These are phyloP conservation scores for Drosophila lini DNA, from an alignment of 1,140 invertebrate genomes.

Conservation along the genomic window DNA sequence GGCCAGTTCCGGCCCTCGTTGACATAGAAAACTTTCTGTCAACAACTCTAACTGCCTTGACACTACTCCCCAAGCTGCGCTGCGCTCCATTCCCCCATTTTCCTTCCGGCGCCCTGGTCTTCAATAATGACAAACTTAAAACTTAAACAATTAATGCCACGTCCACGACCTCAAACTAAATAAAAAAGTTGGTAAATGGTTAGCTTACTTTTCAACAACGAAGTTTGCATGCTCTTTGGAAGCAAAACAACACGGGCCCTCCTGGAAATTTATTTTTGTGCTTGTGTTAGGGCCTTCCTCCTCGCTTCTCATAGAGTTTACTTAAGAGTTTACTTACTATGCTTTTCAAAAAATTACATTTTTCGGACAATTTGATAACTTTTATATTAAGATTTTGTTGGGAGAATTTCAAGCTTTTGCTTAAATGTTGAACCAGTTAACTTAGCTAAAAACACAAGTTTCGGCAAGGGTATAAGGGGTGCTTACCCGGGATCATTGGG, in stretches of 20 bases:
- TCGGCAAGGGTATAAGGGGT: conserved; percentile 1
- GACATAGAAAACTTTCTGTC: conserved; percentile 80
- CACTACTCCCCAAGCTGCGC: conserved; percentile 28
- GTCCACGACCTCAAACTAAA: conserved; percentile 49
- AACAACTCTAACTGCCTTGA: conserved; percentile 58
- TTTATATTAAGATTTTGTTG: not conserved
- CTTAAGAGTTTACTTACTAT: not conserved
- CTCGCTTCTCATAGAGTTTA: not conserved
- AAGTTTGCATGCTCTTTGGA: conserved; percentile 13
- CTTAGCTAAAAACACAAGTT: not conserved
- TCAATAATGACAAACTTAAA: conserved; percentile 71
- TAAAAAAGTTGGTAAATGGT: conserved; percentile 22
- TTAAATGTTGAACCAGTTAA: not conserved
- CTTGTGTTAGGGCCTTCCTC: not conserved
- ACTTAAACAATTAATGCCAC: conserved; percentile 71
- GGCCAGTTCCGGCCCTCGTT: conserved; percentile 53
- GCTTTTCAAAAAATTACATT: too few relatives aligned
- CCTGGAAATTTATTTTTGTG: not conserved
- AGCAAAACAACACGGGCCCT: not conserved
- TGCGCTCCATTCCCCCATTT: not conserved
- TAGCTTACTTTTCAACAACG: conserved; percentile 5
- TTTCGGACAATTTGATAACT: not conserved
- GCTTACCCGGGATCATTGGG: conserved; percentile 95
- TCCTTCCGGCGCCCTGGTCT: conserved; percentile 18
- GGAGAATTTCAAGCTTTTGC: not conserved